A percentile compares a stretch with the other conserved stretches of the same genome.
Evolutionary conservation across 2,888 invertebrate genomes (phyloP).

Genomic region (Tinea trinotella): DNA sequence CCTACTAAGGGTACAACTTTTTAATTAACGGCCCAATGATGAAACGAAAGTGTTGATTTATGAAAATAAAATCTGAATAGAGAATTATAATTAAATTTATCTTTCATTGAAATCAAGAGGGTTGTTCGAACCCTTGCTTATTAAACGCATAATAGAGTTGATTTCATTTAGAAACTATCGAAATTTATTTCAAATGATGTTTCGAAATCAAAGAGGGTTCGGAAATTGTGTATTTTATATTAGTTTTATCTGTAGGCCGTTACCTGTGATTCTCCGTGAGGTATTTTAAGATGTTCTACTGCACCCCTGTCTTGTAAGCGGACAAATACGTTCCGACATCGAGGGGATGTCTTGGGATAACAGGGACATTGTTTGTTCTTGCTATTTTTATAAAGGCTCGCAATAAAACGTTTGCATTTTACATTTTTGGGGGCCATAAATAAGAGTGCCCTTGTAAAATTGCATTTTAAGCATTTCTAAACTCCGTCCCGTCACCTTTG

Average conservation of each 20-base stretch:
- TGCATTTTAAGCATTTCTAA: constrained; percentile 69
- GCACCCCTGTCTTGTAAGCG: constrained; percentile 36
- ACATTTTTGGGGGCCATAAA: constrained; percentile 67
- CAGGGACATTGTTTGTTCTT: constrained; percentile 65
- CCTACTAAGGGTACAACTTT: background rate
- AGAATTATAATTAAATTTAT: constrained; percentile 65
- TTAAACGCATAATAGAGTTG: constrained; percentile 13
- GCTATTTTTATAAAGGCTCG: constrained; percentile 62
- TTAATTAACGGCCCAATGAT: background rate
- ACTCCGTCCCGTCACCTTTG: constrained; percentile 54
- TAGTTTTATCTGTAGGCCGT: constrained; percentile 18
- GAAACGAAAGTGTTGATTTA: constrained; percentile 50
- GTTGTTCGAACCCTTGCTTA: background rate
- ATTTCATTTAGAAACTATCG: constrained; percentile 13
- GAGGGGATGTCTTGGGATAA: constrained; percentile 48
- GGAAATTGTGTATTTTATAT: background rate
- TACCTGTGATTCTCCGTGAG: constrained; percentile 32
- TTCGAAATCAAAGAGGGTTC: background rate
- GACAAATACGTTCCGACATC: constrained; percentile 54
- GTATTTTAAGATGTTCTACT: constrained; percentile 35
- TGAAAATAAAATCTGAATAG: constrained; percentile 62
- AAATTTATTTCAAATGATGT: constrained; percentile 2
- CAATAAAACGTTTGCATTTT: constrained; percentile 71
- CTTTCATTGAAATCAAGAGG: constrained; percentile 52
- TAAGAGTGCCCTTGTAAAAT: constrained; percentile 63